Percentiles rank a stretch among this genome's conserved stretches.
These are phyloP conservation scores for Littorina saxatilis DNA, from an alignment of 1,140 invertebrate species.

Conservation along the genomic window DNA sequence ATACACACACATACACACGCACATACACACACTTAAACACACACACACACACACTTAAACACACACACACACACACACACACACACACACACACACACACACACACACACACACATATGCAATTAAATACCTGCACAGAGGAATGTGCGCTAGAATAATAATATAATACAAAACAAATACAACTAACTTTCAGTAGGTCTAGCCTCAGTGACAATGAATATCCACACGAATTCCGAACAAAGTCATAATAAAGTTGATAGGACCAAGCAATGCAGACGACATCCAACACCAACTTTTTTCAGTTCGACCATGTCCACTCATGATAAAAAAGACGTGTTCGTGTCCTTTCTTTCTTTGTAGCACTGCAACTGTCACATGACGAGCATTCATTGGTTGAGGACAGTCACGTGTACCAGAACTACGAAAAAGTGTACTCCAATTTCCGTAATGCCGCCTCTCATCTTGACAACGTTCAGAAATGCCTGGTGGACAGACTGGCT, in stretches of 20 bases:
- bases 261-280: no score
- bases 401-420: not conserved
- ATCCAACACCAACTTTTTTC: no score
- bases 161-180: not conserved
- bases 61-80: not conserved
- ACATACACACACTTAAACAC: conserved; percentile 13
- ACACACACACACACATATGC: conserved; percentile 9
- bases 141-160: not conserved
- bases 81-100: not conserved
- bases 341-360: no score
- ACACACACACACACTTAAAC: no score
- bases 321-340: no score
- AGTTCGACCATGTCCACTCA: no score
- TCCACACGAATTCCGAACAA: no score
- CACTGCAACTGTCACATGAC: no score
- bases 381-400: no score
- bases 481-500: not conserved
- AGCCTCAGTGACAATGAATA: no score
- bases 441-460: not conserved
- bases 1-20: not conserved
- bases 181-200: no score
- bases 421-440: not conserved
- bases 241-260: no score
- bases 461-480: not conserved
- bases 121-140: not conserved